Evolutionary conservation across 2,888 invertebrate genomes (phyloP).

Genomic region (Penaeus monodon): DNA sequence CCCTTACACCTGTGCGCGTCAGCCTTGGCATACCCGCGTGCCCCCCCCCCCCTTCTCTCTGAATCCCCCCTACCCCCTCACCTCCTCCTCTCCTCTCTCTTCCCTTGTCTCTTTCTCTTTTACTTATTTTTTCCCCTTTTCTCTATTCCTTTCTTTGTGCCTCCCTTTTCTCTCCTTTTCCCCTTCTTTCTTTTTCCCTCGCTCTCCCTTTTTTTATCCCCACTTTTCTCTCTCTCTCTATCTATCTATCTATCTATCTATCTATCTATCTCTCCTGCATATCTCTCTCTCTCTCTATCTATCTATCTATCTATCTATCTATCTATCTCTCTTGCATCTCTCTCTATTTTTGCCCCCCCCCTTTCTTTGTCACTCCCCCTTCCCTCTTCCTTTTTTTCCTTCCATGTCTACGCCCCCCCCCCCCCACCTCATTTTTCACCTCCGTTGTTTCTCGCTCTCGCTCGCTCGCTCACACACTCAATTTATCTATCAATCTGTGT

Average conservation of each 20-base stretch:
- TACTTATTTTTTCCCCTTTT: too few relatives aligned
- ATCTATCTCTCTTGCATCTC: not conserved
- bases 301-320: not conserved
- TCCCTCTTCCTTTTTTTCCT: not conserved
- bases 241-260: too few relatives aligned
- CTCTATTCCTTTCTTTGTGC: too few relatives aligned
- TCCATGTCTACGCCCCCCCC: too few relatives aligned
- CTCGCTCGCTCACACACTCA: not conserved
- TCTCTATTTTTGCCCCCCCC: too few relatives aligned
- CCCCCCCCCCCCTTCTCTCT: not conserved
- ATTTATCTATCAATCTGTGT: not conserved
- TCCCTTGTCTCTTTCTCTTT: too few relatives aligned
- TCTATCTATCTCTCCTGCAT: not conserved
- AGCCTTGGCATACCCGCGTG: not conserved
- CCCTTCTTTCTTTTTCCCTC: not conserved
- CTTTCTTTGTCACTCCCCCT: not conserved
- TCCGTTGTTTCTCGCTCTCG: not conserved
- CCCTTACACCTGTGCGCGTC: too few relatives aligned
- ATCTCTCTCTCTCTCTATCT: not conserved
- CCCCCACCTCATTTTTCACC: not conserved
- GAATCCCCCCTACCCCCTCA: too few relatives aligned
- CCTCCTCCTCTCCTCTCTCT: too few relatives aligned
- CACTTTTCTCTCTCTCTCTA: too few relatives aligned
- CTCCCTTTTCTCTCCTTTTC: not conserved
- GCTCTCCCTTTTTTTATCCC: too few relatives aligned